Conservation (phyloP, 1,140 invertebrate species). For the Lepidostoma basale region DNA sequence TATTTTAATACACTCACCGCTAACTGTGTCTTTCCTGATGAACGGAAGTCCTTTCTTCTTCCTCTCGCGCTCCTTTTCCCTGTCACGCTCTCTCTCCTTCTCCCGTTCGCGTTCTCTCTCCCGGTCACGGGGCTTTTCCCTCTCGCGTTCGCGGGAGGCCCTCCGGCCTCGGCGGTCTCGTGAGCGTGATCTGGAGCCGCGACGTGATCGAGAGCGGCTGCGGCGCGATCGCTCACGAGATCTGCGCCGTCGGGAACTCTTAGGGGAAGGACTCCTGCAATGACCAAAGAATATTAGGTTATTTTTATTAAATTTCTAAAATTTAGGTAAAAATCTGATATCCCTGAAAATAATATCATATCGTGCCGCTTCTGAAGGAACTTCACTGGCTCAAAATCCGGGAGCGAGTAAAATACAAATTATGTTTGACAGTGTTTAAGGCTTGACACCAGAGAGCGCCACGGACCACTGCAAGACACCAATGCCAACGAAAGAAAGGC, state of each 20-base stretch:
- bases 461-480: no score
- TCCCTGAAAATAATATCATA: no score
- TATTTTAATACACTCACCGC: conserved; percentile 66
- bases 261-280: conserved; percentile 65
- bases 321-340: no score
- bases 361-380: no score
- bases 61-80: conserved; percentile 78
- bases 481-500: no score
- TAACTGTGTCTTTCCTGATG: conserved; percentile 84
- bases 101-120: conserved; percentile 66
- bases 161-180: conserved; percentile 49
- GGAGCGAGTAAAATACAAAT: no score
- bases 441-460: no score
- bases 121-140: conserved; percentile 49
- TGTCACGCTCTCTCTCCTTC: conserved; percentile 73
- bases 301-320: no score
- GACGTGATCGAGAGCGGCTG: conserved; percentile 55
- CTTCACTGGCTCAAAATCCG: no score
- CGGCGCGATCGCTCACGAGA: conserved; percentile 60
- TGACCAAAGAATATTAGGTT: conserved; percentile 50
- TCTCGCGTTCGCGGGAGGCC: conserved; percentile 51
- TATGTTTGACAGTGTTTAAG: no score
- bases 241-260: conserved; percentile 59
- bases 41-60: conserved; percentile 88
- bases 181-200: conserved; percentile 59